phyloP scores from a whole-genome alignment of 2,888 invertebrate genomes.

The Tholera decimalis region DNA sequence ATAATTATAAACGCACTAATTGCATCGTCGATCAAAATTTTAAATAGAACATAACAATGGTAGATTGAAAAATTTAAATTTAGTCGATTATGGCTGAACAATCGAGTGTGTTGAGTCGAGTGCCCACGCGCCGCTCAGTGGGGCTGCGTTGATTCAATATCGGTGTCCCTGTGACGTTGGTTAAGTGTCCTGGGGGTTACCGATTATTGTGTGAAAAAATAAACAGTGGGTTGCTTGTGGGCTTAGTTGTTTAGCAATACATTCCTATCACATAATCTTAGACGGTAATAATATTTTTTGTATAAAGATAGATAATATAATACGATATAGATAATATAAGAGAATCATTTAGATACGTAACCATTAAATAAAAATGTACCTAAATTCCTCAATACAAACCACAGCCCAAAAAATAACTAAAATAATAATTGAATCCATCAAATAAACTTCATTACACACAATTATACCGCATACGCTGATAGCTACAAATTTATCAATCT shows the following conservation, averaged over 20 bases:
- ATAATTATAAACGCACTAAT: slow-evolving; percentile 72
- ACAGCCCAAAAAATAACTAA: slow-evolving; percentile 38
- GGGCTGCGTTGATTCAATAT: slow-evolving; percentile 71
- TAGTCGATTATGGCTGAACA: slow-evolving; percentile 82
- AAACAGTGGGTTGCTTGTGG: slow-evolving; percentile 30
- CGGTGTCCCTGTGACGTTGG: slow-evolving; percentile 65
- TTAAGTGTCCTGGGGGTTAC: slow-evolving; percentile 56
- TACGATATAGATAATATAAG: too few species aligned
- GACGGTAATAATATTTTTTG: too few species aligned
- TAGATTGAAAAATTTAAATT: slow-evolving; percentile 80
- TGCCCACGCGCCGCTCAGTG: slow-evolving; percentile 80
- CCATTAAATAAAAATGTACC: slow-evolving; percentile 26
- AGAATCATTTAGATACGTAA: background rate
- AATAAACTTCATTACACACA: slow-evolving; percentile 58
- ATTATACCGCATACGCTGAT: slow-evolving; percentile 60
- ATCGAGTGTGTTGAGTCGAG: slow-evolving; percentile 76
- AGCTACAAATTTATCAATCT: slow-evolving; percentile 55
- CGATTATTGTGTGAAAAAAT: slow-evolving; percentile 54
- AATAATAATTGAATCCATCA: slow-evolving; percentile 47
- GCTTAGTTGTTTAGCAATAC: slow-evolving; percentile 1
- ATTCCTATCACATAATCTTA: slow-evolving; percentile 12
- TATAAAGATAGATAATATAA: too few species aligned
- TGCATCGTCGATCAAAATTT: slow-evolving; percentile 74
- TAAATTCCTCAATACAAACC: slow-evolving; percentile 8
- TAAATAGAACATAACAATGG: slow-evolving; percentile 75